Base-by-base conservation (phyloP, 1,140 invertebrate species). In the Brachionus manjavacas region DNA sequence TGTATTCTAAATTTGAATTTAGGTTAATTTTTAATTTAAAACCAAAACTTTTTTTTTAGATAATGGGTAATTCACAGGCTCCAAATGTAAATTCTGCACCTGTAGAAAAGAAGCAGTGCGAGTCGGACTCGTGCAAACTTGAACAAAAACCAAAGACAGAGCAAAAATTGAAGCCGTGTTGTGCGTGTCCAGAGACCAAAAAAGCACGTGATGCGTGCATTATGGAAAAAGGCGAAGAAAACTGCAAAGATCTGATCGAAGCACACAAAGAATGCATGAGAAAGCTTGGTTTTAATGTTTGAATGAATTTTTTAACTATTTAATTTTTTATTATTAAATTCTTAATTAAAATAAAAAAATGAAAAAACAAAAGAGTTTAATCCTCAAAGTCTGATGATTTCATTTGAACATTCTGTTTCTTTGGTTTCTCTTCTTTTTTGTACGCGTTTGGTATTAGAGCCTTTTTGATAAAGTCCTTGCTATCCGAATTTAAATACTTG, bases 111-210 rank as follows among this genome's bases (percentile, higher is more conserved):
- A 52, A 55, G 46, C n/a, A 12, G 7, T 80, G 80, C 14, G 66
- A 83, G 7, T 14, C 11, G 41, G 55, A 52, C 14, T 25, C 23
- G 6, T 84, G 81, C 23, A 31, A 60, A 3, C 28, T 72, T 41
- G 81, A 84, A 12, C 11, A 84, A 74, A 81, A 81, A 25, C 79
- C 79, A 1, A 25, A 46, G 35, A 52, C 23, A 9, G 35, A 74
- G 12, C 8, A 70, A 74, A 74, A 60, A 60, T 74, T 66, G 8
- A 84, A 84, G 28, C 94, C 97, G 16, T 99, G 96, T 87, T 99
- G 97, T 91, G 96, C 96, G 68, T 99, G 97, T 91, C 96, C 96
- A 0, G 96, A 98, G 91, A 98, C 96, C 0, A 98, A 96, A 89
- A 93, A 93, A 91, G 92, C 91, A 28, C 91, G 96, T 87, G 96